These are phyloP conservation scores for Elaphurus davidianus DNA, from an alignment of 2,113 vertebrate species.

Conservation along the genomic window DNA sequence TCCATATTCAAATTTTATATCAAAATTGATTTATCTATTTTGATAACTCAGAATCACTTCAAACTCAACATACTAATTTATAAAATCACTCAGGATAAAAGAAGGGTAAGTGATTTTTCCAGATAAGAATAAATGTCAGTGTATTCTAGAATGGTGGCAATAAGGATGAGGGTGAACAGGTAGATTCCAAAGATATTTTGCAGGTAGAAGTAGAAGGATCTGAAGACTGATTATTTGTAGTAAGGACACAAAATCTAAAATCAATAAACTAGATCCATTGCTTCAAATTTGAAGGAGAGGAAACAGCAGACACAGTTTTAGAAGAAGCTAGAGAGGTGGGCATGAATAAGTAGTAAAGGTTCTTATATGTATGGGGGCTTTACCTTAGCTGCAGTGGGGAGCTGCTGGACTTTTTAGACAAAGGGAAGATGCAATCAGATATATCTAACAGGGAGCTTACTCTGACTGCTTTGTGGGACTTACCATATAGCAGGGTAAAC, in stretches of 20 bases:
- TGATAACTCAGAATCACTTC: background rate
- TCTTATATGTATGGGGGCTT: background rate
- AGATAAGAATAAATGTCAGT: background rate
- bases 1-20: background rate
- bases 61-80: background rate
- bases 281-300: background rate
- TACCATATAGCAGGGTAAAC: constrained; percentile 29
- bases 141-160: background rate
- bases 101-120: background rate
- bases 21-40: background rate
- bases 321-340: background rate
- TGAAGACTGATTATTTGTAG: background rate
- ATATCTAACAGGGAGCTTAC: background rate
- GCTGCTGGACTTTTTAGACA: background rate
- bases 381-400: background rate
- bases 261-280: background rate
- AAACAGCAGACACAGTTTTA: background rate
- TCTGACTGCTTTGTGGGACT: constrained; percentile 20
- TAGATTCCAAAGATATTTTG: background rate
- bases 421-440: background rate
- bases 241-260: background rate
- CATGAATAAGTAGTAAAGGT: background rate
- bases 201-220: background rate
- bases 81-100: background rate
- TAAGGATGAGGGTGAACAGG: background rate